Percentiles rank a stretch among this genome's conserved stretches.
Conservation (phyloP, 2,888 invertebrate species). For the Hemicrepidius hirtus region DNA sequence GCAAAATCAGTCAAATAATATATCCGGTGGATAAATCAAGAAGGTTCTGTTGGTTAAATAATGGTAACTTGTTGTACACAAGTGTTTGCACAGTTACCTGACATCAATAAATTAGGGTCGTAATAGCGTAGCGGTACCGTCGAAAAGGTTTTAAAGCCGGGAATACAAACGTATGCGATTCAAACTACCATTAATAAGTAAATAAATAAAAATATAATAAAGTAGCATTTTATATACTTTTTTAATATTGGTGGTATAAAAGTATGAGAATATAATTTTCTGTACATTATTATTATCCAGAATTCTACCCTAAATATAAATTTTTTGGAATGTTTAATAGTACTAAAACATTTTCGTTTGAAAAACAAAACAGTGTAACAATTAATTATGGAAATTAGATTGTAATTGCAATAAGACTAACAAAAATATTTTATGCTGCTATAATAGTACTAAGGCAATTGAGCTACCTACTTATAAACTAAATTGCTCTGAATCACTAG, state of each 20-base stretch:
- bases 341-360: background rate
- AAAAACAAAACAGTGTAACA: too few relatives aligned
- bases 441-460: background rate
- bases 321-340: slow-evolving; percentile 15
- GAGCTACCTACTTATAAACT: background rate
- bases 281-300: background rate
- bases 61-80: too few relatives aligned
- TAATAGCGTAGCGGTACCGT: too few relatives aligned
- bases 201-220: background rate
- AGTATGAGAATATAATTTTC: slow-evolving; percentile 17
- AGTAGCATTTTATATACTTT: background rate
- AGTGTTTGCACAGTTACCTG: too few relatives aligned
- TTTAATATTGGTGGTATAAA: slow-evolving; percentile 6
- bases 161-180: too few relatives aligned
- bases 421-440: background rate
- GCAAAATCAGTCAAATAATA: too few relatives aligned
- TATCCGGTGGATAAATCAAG: too few relatives aligned
- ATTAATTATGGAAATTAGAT: background rate
- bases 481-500: slow-evolving; percentile 1
- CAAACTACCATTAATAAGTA: too few relatives aligned
- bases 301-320: background rate
- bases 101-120: too few relatives aligned
- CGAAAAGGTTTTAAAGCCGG: too few relatives aligned
- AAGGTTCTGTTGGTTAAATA: too few relatives aligned
- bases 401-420: background rate